Conservation (phyloP, 1,140 invertebrate genomes). For the Lucilia cuprina region DNA sequence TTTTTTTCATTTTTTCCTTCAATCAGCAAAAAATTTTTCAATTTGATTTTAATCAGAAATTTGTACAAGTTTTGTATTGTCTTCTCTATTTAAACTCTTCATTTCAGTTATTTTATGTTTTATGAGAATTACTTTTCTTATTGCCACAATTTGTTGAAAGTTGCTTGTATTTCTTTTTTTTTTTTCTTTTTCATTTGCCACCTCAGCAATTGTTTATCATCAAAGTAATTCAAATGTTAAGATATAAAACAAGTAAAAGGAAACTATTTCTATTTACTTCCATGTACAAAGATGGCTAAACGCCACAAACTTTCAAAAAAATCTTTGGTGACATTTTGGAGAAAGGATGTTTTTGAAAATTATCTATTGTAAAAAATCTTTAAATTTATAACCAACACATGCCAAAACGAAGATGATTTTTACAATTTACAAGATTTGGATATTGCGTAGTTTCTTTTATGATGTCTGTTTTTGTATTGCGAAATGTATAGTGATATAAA, state of each 20-base stretch:
- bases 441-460: too few relatives aligned
- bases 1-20: neutral
- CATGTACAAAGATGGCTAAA: too few relatives aligned
- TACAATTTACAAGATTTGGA: too few relatives aligned
- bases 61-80: neutral
- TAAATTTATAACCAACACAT: neutral
- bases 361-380: neutral
- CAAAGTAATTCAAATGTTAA: constrained; percentile 2
- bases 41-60: neutral
- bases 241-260: neutral
- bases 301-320: too few relatives aligned
- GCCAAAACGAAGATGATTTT: neutral
- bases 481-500: too few relatives aligned
- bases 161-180: neutral
- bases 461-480: too few relatives aligned
- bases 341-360: neutral
- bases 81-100: neutral
- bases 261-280: neutral
- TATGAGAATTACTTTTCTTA: neutral
- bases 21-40: neutral
- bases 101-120: neutral
- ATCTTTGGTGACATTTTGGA: neutral
- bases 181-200: neutral
- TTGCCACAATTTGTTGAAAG: neutral
- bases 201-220: constrained; percentile 1